Base-by-base conservation (phyloP, 2,888 invertebrate genomes). In the Gonocerus acuteangulatus region DNA sequence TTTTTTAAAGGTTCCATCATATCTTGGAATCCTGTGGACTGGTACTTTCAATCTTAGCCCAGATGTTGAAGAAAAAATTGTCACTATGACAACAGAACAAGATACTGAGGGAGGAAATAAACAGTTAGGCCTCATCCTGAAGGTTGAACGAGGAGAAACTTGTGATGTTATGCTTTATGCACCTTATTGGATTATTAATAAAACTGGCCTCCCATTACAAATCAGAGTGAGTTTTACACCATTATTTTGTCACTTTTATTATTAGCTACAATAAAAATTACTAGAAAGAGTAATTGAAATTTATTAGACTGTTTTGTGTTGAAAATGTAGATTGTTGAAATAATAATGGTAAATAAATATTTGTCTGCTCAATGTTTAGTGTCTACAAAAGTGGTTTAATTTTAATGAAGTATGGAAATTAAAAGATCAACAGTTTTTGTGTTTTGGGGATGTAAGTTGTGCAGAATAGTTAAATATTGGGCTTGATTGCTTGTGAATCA, bases 111-210 rank as follows among this genome's bases (percentile, higher is more conserved):
- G 79, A 21, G 78, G 79, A 42, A 80, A 79, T 69, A 83, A 84
- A 68, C 82, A 85, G 68, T 77, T 88, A 67, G 78, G 82, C 19
- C 77, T 89, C 49, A 82, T 83, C 70, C 80, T 87, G 23, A 82
- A 82, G 67, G 78, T 85, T 18, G 83, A 82, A 62, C 77, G 83
- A 56, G 78, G 78, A 36, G 80, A 80, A 54, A 80, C 81, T 68
- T 81, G 84, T 74, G 80, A 83, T 65, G 73, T 89, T 58, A 80
- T 80, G 70, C 77, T 89, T 70, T 86, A 87, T 72, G 84, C 89
- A 1, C 88, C 89, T 15, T 91, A 87, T 73, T 94, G 93, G 92
- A 80, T 94, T 70, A 84, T 93, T 66, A 94, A 94, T 75, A 89
- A 89, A 75, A 87, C 90, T 2, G 88, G 88, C 13, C 75, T 93